Percentiles rank a stretch among this genome's conserved stretches.
phyloP scores from a whole-genome alignment of 2,797 vertebrate species.

The Pempheris klunzingeri region DNA sequence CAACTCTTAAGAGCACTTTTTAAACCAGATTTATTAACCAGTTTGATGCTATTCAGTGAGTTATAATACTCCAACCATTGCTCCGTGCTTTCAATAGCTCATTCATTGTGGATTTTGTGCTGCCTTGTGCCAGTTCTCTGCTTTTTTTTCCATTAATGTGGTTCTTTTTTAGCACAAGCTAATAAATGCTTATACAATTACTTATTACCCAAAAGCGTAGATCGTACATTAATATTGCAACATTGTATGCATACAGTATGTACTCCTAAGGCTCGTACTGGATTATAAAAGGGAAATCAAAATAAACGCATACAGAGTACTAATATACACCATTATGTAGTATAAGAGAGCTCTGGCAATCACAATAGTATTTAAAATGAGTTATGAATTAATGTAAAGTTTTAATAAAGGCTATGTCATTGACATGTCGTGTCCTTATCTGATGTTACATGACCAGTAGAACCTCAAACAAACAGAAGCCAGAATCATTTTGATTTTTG shows the following conservation, averaged over 20 bases:
- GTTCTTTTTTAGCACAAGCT: slow-evolving; percentile 29
- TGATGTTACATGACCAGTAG: background rate
- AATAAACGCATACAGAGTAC: slow-evolving; percentile 65
- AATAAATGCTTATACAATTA: slow-evolving; percentile 39
- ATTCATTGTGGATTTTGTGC: slow-evolving; percentile 46
- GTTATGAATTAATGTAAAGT: slow-evolving; percentile 67
- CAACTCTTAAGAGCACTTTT: slow-evolving; percentile 65
- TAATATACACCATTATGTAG: slow-evolving; percentile 72
- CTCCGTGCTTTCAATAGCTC: slow-evolving; percentile 62
- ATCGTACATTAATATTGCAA: slow-evolving; percentile 50
- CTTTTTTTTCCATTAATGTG: slow-evolving; percentile 38
- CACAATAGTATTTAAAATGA: slow-evolving; percentile 64
- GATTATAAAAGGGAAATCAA: slow-evolving; percentile 84
- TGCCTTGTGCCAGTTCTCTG: slow-evolving; percentile 31
- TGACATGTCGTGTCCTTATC: slow-evolving; percentile 48
- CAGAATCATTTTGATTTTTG: background rate
- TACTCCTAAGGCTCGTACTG: slow-evolving; percentile 61
- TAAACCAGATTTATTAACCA: slow-evolving; percentile 34
- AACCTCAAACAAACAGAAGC: background rate
- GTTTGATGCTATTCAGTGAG: slow-evolving; percentile 45
- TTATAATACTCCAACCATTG: slow-evolving; percentile 42
- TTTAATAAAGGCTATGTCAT: slow-evolving; percentile 77
- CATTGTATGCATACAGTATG: slow-evolving; percentile 44
- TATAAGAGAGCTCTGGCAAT: slow-evolving; percentile 50
- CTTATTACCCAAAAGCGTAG: slow-evolving; percentile 65